A percentile compares a stretch with the other conserved stretches of the same genome.
Conservation (phyloP, 2,797 vertebrate species). For the Meda fulgida region DNA sequence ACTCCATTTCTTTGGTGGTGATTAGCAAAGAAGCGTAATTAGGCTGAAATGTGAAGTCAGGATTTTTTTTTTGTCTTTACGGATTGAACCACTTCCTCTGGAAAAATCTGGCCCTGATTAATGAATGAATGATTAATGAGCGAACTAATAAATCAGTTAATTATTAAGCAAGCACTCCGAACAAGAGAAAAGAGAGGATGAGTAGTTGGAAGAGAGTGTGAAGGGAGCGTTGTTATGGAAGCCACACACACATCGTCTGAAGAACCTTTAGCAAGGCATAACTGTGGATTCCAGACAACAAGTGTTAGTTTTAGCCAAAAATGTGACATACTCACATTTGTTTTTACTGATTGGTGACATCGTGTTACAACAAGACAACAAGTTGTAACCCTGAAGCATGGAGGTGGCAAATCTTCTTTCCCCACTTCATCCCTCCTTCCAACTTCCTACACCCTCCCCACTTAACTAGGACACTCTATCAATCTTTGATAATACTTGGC, state of each 20-base stretch:
- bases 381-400: constrained; percentile 59
- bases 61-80: constrained; percentile 69
- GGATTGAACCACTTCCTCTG: constrained; percentile 78
- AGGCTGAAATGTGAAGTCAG: constrained; percentile 83
- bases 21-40: constrained; percentile 84
- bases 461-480: constrained; percentile 79
- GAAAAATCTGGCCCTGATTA: constrained; percentile 84
- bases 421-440: constrained; percentile 41
- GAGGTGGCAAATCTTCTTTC: constrained; percentile 36
- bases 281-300: neutral
- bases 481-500: constrained; percentile 77
- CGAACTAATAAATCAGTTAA: constrained; percentile 85
- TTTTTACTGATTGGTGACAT: constrained; percentile 41
- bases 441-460: constrained; percentile 43
- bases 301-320: neutral
- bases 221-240: neutral
- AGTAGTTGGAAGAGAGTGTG: constrained; percentile 46
- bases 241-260: neutral
- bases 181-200: constrained; percentile 70
- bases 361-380: neutral
- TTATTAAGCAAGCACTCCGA: constrained; percentile 82
- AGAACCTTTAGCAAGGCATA: neutral
- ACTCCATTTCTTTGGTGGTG: constrained; percentile 81
- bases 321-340: neutral
- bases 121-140: constrained; percentile 86